These are phyloP conservation scores for Porites divaricata DNA, from an alignment of 92 coral and sea anemone species.

Conservation along the genomic window DNA sequence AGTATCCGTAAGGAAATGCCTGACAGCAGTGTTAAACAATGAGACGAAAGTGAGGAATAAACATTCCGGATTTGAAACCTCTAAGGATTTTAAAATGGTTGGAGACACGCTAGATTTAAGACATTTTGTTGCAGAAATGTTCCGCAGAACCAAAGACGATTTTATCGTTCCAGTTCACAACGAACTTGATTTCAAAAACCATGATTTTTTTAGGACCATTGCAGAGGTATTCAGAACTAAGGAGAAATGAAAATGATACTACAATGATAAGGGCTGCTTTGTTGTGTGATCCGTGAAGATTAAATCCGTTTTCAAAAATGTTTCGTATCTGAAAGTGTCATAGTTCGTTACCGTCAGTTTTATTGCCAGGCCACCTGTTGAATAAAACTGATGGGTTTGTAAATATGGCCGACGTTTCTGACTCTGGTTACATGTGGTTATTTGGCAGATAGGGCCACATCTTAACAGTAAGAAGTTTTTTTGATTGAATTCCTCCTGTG, in stretches of 20 bases:
- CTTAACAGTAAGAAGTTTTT: constrained; percentile 9
- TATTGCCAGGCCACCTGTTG: constrained; percentile 9
- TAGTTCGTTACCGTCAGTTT: neutral
- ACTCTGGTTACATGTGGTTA: neutral
- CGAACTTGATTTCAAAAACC: constrained; percentile 27
- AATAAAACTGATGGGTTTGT: neutral
- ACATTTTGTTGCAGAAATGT: neutral
- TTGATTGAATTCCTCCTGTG: neutral
- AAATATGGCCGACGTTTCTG: neutral
- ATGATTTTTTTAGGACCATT: too few species aligned
- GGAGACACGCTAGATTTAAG: neutral
- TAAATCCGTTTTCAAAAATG: neutral
- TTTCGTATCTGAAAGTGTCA: neutral
- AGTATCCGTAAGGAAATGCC: neutral
- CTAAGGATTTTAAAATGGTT: neutral
- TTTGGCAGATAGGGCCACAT: neutral
- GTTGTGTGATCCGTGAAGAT: too few species aligned
- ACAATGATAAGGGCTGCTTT: too few species aligned
- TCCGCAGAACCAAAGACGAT: neutral
- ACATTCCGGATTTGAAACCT: neutral
- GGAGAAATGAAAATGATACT: too few species aligned
- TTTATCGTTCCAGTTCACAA: neutral
- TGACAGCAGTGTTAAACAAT: neutral
- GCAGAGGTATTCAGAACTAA: too few species aligned
- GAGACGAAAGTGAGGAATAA: neutral